phyloP scores from a whole-genome alignment of 2,797 vertebrate species.

The Eurystomus glaucurus region DNA sequence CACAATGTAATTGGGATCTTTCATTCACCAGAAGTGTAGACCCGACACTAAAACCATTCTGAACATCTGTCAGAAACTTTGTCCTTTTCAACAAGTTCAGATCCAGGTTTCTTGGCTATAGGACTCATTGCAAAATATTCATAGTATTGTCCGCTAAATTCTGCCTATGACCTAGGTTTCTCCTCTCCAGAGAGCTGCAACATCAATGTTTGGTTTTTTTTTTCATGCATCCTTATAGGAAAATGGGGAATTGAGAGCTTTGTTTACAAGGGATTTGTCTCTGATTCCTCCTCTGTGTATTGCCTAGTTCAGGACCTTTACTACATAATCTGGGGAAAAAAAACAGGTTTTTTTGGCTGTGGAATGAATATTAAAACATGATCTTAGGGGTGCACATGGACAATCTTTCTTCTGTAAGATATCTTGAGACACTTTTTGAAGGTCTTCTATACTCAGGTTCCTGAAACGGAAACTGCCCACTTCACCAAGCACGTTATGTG shows the following conservation, averaged over 20 bases:
- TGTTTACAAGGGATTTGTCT: neutral
- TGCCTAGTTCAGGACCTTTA: neutral
- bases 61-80: neutral
- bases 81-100: neutral
- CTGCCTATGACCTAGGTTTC: neutral
- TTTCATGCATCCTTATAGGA: neutral
- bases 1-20: neutral
- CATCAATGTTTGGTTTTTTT: neutral
- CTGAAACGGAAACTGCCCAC: neutral
- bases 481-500: neutral
- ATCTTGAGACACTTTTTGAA: neutral
- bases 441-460: neutral
- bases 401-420: neutral
- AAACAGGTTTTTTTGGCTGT: neutral
- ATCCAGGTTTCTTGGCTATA: neutral
- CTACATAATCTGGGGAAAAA: neutral
- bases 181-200: neutral
- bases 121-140: neutral
- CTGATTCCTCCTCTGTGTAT: neutral
- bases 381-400: accelerated
- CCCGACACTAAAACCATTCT: neutral
- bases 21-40: neutral
- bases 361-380: neutral
- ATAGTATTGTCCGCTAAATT: neutral
- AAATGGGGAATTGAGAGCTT: neutral